phyloP scores from a whole-genome alignment of 2,113 vertebrate genomes.

The Pollimyrus isidori region DNA sequence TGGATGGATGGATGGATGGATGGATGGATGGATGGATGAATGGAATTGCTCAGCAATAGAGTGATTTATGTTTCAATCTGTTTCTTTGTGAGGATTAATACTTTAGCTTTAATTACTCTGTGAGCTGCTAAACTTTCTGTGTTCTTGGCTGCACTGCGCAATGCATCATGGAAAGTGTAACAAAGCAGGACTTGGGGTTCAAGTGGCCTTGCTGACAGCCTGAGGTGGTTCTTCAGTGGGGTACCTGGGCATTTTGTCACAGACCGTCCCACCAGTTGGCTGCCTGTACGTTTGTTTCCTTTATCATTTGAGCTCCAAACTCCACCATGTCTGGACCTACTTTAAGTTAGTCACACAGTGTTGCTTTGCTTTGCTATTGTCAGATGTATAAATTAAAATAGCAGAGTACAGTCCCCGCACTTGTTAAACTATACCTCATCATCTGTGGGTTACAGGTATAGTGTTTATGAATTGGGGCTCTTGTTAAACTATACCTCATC shows the following conservation, averaged over 20 bases:
- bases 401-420: not conserved
- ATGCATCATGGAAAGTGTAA: not conserved
- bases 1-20: slow-evolving; percentile 20
- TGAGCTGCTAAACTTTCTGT: not conserved
- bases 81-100: slow-evolving; percentile 34
- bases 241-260: not conserved
- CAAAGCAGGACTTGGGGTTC: not conserved
- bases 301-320: not conserved
- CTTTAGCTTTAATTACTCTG: not conserved
- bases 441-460: not conserved
- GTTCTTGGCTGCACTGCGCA: not conserved
- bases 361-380: not conserved
- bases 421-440: not conserved
- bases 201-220: not conserved
- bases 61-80: slow-evolving; percentile 50
- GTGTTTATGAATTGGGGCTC: not conserved
- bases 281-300: not conserved
- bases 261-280: not conserved
- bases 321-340: not conserved
- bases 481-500: not conserved
- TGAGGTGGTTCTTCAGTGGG: not conserved
- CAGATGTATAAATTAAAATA: not conserved
- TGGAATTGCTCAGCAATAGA: slow-evolving; percentile 38
- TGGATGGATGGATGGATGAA: slow-evolving; percentile 20
- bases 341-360: not conserved